These are phyloP conservation scores for Mactra quadrangularis DNA, from an alignment of 1,140 invertebrate species.

Conservation along the genomic window DNA sequence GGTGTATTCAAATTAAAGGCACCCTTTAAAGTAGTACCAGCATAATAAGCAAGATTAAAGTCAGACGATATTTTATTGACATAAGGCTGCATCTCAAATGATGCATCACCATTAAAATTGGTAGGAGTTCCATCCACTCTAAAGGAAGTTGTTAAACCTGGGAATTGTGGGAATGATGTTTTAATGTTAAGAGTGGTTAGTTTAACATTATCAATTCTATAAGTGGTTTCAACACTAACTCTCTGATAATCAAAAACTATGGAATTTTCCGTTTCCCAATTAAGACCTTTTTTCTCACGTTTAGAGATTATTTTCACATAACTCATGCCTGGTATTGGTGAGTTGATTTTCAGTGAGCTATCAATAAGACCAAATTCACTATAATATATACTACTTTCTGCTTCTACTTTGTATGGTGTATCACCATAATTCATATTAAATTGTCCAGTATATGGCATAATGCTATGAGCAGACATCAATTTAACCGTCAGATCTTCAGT, in stretches of 20 bases:
- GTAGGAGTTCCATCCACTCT: slow-evolving; percentile 46
- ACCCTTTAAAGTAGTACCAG: slow-evolving; percentile 43
- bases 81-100: slow-evolving; percentile 63
- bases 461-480: slow-evolving; percentile 58
- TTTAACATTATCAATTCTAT: slow-evolving; percentile 63
- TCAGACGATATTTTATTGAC: slow-evolving; percentile 57
- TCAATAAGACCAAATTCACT: slow-evolving; percentile 54
- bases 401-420: slow-evolving; percentile 40
- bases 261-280: slow-evolving; percentile 51
- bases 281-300: slow-evolving; percentile 59
- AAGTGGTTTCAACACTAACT: slow-evolving; percentile 36
- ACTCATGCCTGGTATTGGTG: slow-evolving; percentile 57
- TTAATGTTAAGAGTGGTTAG: slow-evolving; percentile 44
- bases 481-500: slow-evolving; percentile 64
- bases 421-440: slow-evolving; percentile 61
- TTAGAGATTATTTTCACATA: slow-evolving; percentile 37
- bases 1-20: slow-evolving; percentile 61
- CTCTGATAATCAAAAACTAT: slow-evolving; percentile 56
- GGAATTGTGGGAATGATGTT: slow-evolving; percentile 65
- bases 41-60: slow-evolving; percentile 50
- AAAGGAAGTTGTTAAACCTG: slow-evolving; percentile 55
- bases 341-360: slow-evolving; percentile 56
- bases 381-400: slow-evolving; percentile 39
- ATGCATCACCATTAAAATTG: slow-evolving; percentile 61
- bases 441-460: slow-evolving; percentile 60